Evolutionary conservation across 2,113 vertebrate species (phyloP).

Genomic region (Elgaria multicarinata): DNA sequence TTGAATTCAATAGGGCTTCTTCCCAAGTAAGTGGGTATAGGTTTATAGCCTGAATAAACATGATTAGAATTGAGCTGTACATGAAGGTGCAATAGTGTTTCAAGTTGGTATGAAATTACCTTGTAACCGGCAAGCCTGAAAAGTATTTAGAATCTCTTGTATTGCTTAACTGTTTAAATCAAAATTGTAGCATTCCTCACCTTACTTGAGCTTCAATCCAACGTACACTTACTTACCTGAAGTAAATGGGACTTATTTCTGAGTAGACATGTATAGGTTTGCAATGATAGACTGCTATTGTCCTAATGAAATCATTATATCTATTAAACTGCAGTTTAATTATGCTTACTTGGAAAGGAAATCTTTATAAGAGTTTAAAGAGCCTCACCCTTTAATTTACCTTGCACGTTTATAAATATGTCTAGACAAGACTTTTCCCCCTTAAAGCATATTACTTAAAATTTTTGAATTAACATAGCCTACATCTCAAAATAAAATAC

Average conservation of each 20-base stretch:
- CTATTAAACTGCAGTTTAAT: slow-evolving; percentile 53
- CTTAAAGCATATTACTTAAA: slow-evolving; percentile 46
- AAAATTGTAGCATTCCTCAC: slow-evolving; percentile 54
- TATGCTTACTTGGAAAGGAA: slow-evolving; percentile 52
- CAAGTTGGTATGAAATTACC: not conserved
- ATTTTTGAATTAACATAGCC: slow-evolving; percentile 48
- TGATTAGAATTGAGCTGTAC: not conserved
- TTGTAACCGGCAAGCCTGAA: slow-evolving; percentile 38
- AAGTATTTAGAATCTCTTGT: slow-evolving; percentile 44
- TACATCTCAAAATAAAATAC: slow-evolving; percentile 16
- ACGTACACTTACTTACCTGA: not conserved
- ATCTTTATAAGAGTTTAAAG: slow-evolving; percentile 59
- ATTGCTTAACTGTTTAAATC: slow-evolving; percentile 57
- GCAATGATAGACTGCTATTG: slow-evolving; percentile 29
- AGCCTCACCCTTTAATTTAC: slow-evolving; percentile 58
- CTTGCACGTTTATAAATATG: slow-evolving; percentile 59
- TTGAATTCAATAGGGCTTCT: not conserved
- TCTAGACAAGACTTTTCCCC: slow-evolving; percentile 58
- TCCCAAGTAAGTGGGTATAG: too few species aligned
- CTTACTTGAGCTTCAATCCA: slow-evolving; percentile 27
- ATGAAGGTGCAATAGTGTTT: not conserved
- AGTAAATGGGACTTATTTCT: not conserved
- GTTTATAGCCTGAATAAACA: too few species aligned
- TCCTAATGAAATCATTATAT: slow-evolving; percentile 40
- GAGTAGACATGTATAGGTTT: not conserved